Evolutionary conservation across 2,888 invertebrate genomes (phyloP), one percentile per base, ranked within the genome.

Genomic region (Torymus auratus): DNA sequence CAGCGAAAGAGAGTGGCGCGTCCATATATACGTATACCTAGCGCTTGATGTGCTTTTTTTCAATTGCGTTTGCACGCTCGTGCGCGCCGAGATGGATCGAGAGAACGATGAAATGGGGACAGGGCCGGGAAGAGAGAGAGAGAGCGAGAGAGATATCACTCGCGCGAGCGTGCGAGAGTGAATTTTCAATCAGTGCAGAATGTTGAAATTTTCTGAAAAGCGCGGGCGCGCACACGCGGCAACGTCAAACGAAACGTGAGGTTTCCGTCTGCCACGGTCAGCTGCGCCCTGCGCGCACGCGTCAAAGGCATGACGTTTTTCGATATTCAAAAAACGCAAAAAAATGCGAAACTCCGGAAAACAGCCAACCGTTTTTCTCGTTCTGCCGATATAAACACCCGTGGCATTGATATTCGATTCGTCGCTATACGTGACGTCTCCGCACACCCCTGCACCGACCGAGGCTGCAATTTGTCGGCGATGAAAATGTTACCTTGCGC

Each of bases 181-280:
- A 84, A 86, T 86, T 87, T 87, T 85, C 84, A 84, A 85, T 85
- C 85, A 85, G 83, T 79, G 85, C 82, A 83, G 83, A 82, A 83
- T 82, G 82, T 84, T 80, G 84, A 84, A 85, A 86, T 86, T 85
- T 84, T 86, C 82, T 81, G 86, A 83, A 85, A 87, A 85, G 82
- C 74, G 41, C 28, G 28, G 5, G 28, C 7, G 7, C 41, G 41
- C 41, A 41, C 41, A 41, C 41, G 41, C 53, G 53, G 73, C 71
- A 82, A 83, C 86, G 86, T 86, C 85, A 86, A 87, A 86, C 85
- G 84, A 83, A 84, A 86, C 83, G 80, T 74, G 83, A 83, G 81
- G 74, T 70, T 82, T 82, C 82, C 83, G 85, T 85, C 85, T 82
- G 85, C 79, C 71, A 81, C 85, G 85, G 84, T 84, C 83, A 83